Conservation (phyloP, 2,113 vertebrate species). For the Scytalopus superciliaris region DNA sequence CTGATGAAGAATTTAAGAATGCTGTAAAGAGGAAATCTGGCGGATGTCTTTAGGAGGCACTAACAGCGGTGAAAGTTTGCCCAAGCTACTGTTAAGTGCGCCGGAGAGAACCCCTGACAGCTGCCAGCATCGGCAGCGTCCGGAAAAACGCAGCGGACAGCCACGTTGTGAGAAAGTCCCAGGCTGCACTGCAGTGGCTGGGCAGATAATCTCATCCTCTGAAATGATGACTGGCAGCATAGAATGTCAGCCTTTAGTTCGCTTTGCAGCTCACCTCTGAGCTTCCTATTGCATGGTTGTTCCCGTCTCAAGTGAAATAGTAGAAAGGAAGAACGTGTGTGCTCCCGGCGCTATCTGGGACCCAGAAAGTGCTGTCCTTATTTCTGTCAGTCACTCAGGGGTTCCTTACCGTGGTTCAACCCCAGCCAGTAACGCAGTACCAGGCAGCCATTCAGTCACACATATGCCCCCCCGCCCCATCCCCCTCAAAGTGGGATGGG, state of each 20-base stretch:
- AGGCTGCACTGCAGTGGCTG: neutral
- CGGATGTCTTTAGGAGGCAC: neutral
- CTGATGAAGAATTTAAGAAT: neutral
- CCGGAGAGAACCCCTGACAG: neutral
- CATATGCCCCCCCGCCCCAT: too few species aligned
- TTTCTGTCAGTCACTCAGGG: rapidly evolving
- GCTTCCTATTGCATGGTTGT: neutral
- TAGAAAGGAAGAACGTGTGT: neutral
- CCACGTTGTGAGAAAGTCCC: neutral
- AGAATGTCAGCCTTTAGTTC: neutral
- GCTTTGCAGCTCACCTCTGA: neutral
- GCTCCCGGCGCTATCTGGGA: too few species aligned
- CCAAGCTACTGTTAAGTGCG: neutral
- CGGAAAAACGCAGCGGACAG: neutral
- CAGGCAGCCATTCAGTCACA: neutral
- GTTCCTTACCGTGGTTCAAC: neutral
- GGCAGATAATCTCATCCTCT: neutral
- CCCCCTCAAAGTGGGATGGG: neutral
- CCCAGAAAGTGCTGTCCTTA: too few species aligned
- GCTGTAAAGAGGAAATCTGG: neutral
- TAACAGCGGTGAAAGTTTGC: neutral
- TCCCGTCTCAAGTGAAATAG: neutral
- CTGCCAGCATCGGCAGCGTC: neutral
- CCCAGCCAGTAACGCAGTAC: neutral
- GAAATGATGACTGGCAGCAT: neutral